A percentile compares a stretch with the other conserved stretches of the same genome.
These are phyloP conservation scores for Cebidichthys violaceus DNA, from an alignment of 2,113 vertebrate species.

Conservation along the genomic window DNA sequence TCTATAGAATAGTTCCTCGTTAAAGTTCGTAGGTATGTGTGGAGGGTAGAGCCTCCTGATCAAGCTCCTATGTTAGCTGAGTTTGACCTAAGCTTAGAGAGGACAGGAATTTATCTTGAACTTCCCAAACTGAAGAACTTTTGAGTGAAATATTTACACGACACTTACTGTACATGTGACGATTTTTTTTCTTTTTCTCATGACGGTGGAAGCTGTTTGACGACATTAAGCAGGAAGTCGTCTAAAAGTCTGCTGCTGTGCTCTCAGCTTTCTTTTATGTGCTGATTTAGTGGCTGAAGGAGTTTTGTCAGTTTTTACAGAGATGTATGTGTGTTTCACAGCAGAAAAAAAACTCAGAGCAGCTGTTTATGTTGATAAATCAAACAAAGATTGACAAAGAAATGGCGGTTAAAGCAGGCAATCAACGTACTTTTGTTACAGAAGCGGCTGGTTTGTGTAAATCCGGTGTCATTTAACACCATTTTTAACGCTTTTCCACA, in stretches of 20 bases:
- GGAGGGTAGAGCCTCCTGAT: neutral
- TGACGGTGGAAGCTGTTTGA: constrained; percentile 7
- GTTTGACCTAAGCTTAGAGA: constrained; percentile 3
- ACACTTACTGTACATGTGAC: neutral
- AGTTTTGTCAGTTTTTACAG: constrained; percentile 33
- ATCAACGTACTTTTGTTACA: neutral
- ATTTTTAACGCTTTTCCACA: constrained; percentile 27
- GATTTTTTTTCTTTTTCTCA: neutral
- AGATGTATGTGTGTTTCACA: constrained; percentile 3
- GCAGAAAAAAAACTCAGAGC: constrained; percentile 20
- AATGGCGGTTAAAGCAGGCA: neutral
- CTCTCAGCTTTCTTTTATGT: constrained; percentile 8
- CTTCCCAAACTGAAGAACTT: neutral
- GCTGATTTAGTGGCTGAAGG: constrained; percentile 29
- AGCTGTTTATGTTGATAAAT: constrained; percentile 11
- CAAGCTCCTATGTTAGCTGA: neutral
- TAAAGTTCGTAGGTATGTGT: neutral
- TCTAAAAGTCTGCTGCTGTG: constrained; percentile 10
- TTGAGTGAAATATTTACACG: neutral
- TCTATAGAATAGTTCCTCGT: neutral
- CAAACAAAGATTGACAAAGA: constrained; percentile 13
- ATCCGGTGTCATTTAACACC: neutral
- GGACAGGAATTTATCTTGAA: neutral
- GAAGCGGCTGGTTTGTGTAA: neutral
- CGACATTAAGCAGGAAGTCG: constrained; percentile 25